Conservation (phyloP, 2,888 invertebrate genomes). For the Lordiphosa andalusiaca region DNA sequence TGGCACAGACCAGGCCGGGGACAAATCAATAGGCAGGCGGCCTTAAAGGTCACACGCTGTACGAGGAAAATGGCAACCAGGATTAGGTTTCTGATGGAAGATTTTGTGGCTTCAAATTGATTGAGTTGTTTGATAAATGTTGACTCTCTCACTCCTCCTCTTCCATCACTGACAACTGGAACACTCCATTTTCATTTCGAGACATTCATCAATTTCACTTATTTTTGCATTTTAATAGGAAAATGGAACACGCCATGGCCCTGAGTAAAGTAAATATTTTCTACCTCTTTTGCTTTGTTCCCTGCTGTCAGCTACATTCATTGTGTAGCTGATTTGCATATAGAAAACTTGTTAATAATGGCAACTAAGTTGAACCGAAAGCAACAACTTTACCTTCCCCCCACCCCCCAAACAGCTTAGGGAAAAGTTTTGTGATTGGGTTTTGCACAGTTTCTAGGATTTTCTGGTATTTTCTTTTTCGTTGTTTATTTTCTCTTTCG, state of each 20-base stretch:
- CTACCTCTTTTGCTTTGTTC: constrained; percentile 29
- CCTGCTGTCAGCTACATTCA: constrained; percentile 18
- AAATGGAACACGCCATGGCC: constrained; percentile 21
- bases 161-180: constrained; percentile 35
- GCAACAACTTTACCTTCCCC: constrained; percentile 22
- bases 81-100: constrained; percentile 22
- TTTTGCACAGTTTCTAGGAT: constrained; percentile 32
- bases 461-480: neutral
- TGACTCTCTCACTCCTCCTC: neutral
- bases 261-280: constrained; percentile 33
- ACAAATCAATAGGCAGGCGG: constrained; percentile 52
- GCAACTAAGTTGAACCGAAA: constrained; percentile 11
- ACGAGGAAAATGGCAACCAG: constrained; percentile 2
- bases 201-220: constrained; percentile 64
- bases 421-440: constrained; percentile 44
- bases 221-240: constrained; percentile 50
- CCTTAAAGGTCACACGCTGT: constrained; percentile 29
- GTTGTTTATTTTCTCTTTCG: neutral
- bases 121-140: constrained; percentile 34
- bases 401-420: constrained; percentile 22
- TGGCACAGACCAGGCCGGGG: constrained; percentile 41
- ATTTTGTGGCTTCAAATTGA: constrained; percentile 36
- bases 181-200: constrained; percentile 44
- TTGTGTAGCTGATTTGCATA: constrained; percentile 36
- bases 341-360: constrained; percentile 43